Evolutionary conservation across 2,888 invertebrate species (phyloP).

Genomic region (Drosophila setosimentum): DNA sequence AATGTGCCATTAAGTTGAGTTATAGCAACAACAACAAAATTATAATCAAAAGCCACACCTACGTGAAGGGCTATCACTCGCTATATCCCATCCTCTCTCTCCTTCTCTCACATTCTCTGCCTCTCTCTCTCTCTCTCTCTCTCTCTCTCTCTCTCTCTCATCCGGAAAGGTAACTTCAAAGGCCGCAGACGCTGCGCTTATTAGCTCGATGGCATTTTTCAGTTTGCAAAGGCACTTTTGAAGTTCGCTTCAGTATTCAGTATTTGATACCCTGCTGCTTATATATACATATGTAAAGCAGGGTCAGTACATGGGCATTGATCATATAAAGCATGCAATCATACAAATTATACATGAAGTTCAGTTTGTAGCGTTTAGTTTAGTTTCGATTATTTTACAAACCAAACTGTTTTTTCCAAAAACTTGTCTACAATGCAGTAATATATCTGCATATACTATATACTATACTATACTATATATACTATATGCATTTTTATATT

Average conservation of each 20-base stretch:
- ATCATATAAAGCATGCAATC: neutral
- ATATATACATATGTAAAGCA: neutral
- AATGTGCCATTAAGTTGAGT: conserved; percentile 26
- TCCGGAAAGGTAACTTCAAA: conserved; percentile 62
- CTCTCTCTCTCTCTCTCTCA: conserved; percentile 2
- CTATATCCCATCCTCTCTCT: neutral
- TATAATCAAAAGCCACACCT: conserved; percentile 17
- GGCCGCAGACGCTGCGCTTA: conserved; percentile 63
- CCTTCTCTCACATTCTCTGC: neutral
- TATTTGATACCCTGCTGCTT: conserved; percentile 28
- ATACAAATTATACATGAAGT: neutral
- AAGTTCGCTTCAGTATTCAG: conserved; percentile 63
- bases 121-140: neutral
- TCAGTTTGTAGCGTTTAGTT: neutral
- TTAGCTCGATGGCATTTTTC: conserved; percentile 73
- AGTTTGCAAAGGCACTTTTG: conserved; percentile 74
- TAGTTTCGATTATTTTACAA: neutral
- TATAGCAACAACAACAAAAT: conserved; percentile 1
- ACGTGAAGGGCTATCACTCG: conserved; percentile 32
- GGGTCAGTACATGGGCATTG: conserved; percentile 1
- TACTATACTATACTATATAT: too few relatives aligned
- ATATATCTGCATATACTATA: too few relatives aligned
- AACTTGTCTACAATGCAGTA: neutral
- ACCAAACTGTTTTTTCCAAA: neutral
- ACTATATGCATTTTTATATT: neutral